phyloP scores from a whole-genome alignment of 2,797 vertebrate species.

The Protosalanx chinensis region DNA sequence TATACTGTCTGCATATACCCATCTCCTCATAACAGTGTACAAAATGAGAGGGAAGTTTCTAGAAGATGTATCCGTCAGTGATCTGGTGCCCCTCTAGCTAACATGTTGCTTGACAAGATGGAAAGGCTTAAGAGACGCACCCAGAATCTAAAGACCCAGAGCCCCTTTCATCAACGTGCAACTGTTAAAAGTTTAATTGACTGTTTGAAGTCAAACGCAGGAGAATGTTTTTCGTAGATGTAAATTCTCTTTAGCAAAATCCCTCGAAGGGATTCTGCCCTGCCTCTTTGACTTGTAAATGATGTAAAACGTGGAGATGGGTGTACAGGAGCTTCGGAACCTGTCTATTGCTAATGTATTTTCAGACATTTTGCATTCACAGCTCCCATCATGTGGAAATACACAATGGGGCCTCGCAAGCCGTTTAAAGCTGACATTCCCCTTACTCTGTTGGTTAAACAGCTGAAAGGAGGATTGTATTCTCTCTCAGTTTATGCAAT shows the following conservation, averaged over 20 bases:
- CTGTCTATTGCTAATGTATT: not conserved
- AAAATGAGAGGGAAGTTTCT: no score
- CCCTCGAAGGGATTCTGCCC: not conserved
- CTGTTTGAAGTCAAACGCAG: not conserved
- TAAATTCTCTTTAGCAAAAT: constrained; percentile 12
- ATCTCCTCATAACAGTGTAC: no score
- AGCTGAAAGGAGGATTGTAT: not conserved
- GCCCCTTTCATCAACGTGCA: no score
- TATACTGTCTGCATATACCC: no score
- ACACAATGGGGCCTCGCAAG: not conserved
- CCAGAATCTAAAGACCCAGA: no score
- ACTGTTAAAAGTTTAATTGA: no score
- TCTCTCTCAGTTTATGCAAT: not conserved
- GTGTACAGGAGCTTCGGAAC: not conserved
- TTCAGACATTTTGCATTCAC: constrained; percentile 10
- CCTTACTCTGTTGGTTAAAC: not conserved
- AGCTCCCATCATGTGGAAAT: constrained; percentile 3
- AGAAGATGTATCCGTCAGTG: no score
- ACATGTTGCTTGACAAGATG: no score
- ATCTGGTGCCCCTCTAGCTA: no score
- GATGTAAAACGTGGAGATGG: constrained; percentile 1
- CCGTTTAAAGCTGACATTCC: not conserved
- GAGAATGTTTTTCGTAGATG: not conserved
- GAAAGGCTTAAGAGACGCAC: not conserved
- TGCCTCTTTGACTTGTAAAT: constrained; percentile 27